Conservation (phyloP, 2,888 invertebrate genomes). For the Periphyllus acericola region DNA sequence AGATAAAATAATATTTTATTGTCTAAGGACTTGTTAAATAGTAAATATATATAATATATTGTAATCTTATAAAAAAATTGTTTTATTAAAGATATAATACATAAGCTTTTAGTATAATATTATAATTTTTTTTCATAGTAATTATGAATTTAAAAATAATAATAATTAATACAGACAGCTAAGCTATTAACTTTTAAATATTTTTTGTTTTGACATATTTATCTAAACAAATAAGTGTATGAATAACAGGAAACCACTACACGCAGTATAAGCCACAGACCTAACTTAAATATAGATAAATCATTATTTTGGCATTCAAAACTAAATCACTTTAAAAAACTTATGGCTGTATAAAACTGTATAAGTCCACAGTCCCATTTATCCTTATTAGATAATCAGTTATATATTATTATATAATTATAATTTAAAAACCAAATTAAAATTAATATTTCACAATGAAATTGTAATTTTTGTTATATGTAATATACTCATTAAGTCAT, state of each 20-base stretch:
- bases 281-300: neutral
- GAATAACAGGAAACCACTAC: neutral
- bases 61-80: neutral
- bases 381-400: too few species aligned
- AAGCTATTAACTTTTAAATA: neutral
- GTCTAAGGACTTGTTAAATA: conserved; percentile 14
- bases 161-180: neutral
- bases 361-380: too few species aligned
- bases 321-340: too few species aligned
- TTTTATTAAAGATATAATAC: neutral
- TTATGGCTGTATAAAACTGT: too few species aligned
- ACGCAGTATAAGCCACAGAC: neutral
- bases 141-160: neutral
- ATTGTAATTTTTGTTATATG: too few species aligned
- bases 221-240: neutral
- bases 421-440: too few species aligned
- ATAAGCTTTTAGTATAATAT: neutral
- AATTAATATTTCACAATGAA: too few species aligned
- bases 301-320: neutral
- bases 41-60: neutral
- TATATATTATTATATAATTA: too few species aligned
- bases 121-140: neutral
- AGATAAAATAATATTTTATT: conserved; percentile 37
- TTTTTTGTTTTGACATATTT: neutral
- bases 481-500: too few species aligned